phyloP scores from a whole-genome alignment of 2,888 invertebrate species.

The Scelioninae gen. 1 region DNA sequence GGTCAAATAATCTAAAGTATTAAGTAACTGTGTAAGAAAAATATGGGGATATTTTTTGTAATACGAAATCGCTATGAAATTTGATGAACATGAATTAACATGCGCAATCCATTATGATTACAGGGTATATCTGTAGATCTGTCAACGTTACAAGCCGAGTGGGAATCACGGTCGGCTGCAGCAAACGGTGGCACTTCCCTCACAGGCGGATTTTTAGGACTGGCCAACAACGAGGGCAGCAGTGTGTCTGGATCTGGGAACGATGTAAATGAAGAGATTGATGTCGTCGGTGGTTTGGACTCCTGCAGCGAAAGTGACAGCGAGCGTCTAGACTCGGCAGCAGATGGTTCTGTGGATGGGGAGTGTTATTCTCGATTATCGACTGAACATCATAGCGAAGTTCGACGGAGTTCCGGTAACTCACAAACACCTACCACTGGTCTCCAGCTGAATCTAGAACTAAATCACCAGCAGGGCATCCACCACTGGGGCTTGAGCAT shows the following conservation, averaged over 20 bases:
- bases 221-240: conserved; percentile 82
- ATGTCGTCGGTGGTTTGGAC: conserved; percentile 92
- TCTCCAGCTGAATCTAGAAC: conserved; percentile 76
- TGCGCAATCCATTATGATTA: conserved; percentile 34
- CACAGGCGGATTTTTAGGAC: conserved; percentile 75
- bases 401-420: conserved; percentile 58
- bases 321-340: conserved; percentile 84
- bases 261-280: conserved; percentile 87
- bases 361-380: conserved; percentile 85
- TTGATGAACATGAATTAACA: background rate
- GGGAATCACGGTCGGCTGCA: conserved; percentile 88
- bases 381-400: conserved; percentile 60
- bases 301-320: conserved; percentile 89
- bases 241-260: conserved; percentile 83
- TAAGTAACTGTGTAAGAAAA: no score
- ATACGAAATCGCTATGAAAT: background rate
- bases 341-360: conserved; percentile 87
- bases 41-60: no score
- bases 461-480: conserved; percentile 82
- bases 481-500: conserved; percentile 82
- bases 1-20: no score
- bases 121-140: conserved; percentile 94
- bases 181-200: conserved; percentile 87
- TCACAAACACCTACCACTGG: conserved; percentile 75
- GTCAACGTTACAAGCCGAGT: conserved; percentile 93